Percentiles rank a stretch among this genome's conserved stretches.
phyloP scores from a whole-genome alignment of 37 sponge, comb jelly and placozoan genomes.

The Crambe crambe region DNA sequence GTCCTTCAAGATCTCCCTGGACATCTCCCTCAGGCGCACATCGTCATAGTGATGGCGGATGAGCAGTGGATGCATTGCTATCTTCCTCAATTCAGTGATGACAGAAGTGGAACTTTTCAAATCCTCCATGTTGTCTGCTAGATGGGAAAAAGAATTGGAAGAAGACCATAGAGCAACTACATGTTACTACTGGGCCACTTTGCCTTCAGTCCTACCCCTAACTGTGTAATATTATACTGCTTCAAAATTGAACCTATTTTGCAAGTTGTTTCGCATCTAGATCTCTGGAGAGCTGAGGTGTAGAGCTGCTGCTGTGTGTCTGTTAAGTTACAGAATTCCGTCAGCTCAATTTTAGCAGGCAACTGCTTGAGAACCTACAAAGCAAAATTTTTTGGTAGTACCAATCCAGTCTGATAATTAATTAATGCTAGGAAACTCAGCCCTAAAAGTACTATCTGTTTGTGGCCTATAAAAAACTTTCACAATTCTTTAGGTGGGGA shows the following conservation, averaged over 20 bases:
- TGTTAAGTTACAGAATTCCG: conserved; percentile 20
- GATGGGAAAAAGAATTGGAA: too few species aligned
- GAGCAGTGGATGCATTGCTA: conserved; percentile 56
- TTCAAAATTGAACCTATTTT: background rate
- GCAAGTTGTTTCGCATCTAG: background rate
- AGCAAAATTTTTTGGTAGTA: too few species aligned
- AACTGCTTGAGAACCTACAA: conserved; percentile 44
- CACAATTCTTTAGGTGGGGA: too few species aligned
- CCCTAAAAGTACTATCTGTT: too few species aligned
- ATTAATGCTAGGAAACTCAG: too few species aligned
- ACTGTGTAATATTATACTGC: too few species aligned
- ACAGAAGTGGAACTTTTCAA: conserved; percentile 23
- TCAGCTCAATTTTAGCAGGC: conserved; percentile 25
- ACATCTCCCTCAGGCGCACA: conserved; percentile 29
- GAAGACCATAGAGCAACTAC: background rate
- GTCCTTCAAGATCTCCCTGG: conserved; percentile 44
- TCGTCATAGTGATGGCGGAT: conserved; percentile 33
- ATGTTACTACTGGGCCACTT: background rate
- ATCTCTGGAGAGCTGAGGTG: background rate
- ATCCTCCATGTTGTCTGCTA: conserved; percentile 2
- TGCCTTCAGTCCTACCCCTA: too few species aligned
- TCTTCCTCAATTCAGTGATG: conserved; percentile 49
- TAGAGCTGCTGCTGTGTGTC: conserved; percentile 39
- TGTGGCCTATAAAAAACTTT: too few species aligned
- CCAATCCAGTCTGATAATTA: too few species aligned